phyloP scores from a whole-genome alignment of 2,113 vertebrate genomes.

The Oreotrochilus melanogaster region DNA sequence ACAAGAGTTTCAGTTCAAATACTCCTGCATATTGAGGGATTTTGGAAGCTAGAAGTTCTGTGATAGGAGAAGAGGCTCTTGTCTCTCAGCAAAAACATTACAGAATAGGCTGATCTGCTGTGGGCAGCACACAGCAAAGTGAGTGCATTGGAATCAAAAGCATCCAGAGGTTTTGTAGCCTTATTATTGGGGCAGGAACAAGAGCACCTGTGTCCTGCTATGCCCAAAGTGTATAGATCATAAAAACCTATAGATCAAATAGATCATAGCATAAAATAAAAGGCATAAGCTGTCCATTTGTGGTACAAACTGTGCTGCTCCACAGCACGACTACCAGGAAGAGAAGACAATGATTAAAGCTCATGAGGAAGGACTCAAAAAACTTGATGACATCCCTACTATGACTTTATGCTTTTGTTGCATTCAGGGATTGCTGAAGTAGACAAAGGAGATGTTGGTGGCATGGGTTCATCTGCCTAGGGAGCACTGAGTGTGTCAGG shows the following conservation, averaged over 20 bases:
- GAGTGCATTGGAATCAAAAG: fast-evolving
- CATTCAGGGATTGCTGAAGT: not conserved
- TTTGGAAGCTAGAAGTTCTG: not conserved
- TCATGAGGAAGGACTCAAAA: not conserved
- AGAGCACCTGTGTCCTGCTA: not conserved
- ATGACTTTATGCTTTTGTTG: not conserved
- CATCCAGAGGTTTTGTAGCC: no score
- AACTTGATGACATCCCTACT: not conserved
- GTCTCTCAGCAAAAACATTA: not conserved
- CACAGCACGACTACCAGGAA: not conserved
- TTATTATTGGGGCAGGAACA: not conserved
- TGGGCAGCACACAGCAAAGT: not conserved
- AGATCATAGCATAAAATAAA: not conserved
- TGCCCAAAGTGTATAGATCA: not conserved
- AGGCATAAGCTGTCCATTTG: not conserved
- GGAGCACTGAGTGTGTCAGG: not conserved
- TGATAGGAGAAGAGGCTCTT: not conserved
- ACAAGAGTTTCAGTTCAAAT: not conserved
- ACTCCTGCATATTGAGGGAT: not conserved
- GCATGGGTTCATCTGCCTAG: fast-evolving
- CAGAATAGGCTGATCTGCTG: not conserved
- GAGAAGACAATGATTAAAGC: fast-evolving
- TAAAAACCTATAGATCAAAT: not conserved
- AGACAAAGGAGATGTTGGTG: not conserved
- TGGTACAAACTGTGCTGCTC: not conserved